Evolutionary conservation across 2,113 vertebrate species (phyloP), one percentile per base, ranked within the genome.

Genomic region (Sylvilagus bachmani): DNA sequence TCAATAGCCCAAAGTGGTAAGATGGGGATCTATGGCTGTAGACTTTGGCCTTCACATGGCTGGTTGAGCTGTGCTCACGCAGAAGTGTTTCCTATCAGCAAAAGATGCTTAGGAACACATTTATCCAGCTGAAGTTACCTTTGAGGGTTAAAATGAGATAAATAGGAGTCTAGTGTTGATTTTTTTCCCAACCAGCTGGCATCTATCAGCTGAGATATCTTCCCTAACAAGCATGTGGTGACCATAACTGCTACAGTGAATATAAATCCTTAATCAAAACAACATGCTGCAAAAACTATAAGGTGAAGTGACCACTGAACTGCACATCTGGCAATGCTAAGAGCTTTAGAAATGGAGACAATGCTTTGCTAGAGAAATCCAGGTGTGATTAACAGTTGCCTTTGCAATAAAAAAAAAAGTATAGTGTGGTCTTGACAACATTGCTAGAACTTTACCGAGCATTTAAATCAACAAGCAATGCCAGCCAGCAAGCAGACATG

Each of bases 261-360:
- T 80, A 94, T 86, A 94, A 97, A 97, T 89, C 96, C 94, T 96
- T 96, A 97, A 90, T 81, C 92, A 96, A 94, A 97, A 94, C 91
- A 97, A 81, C 49, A 74, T 62, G 77, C 92, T 96, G 96, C 77
- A 36, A 91, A 97, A 97, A 94, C 64, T 86, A 96, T 75, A 94
- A 96, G 74, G 86, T 94, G 21, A 97, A 96, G 24, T 82, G 70
- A 71, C 86, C 89, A 90, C 67, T 97, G 89, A 93, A 62, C 83
- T 96, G 66, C 7, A 97, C 73, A 95, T 84, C 27, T 94, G 96
- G 70, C 31, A 96, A 96, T 49, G 71, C 6, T 77, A 91, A 93
- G 25, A 92, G 36, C 27, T 71, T 88, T 44, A 77, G 81, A 86
- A 92, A 97, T 84, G 21, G 6, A 95, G 36, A 62, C 91, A 95